Base-by-base conservation (phyloP, 2,888 invertebrate genomes). In the Drosophila austrosaltans region DNA sequence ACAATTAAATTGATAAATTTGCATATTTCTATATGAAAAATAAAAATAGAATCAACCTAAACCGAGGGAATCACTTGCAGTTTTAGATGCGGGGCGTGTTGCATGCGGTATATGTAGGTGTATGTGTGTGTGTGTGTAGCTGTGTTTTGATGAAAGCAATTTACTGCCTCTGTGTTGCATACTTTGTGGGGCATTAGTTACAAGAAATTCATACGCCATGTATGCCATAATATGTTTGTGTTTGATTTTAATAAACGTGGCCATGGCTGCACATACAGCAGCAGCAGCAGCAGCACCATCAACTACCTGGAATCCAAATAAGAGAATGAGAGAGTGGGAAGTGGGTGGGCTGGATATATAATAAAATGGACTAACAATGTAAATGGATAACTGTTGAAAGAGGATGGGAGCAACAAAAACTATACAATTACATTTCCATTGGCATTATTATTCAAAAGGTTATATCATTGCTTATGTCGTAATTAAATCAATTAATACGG, bases 91-190 rank as follows among this genome's bases (percentile, higher is more conserved):
- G 7, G 36, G 8, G 36, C 36, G 36, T 59, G 73, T 76, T 79
- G 79, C 78, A 79, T 79, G 79, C 77, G 73, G 79, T 78, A 73
- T 36, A 36, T 36, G 1, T 36, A 16, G 16, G 16, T 16, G 16
- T 16, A 16, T 73, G 53, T 39, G 6, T 53, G 1, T 42, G 5
- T 8, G 59, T 44, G 59, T 25, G 4, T 42, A 30, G 4, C 20
- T 12, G n/a, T 40, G 12, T 16, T 3, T 40, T 32, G 30, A 12
- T 53, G 48, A 16, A 25, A 12, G 16, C 48, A 48, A 12, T 12
- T 57, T 12, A 8, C 36, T 28, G 48, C 54, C 65, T 58, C 65
- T 58, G 54, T 77, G 71, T 79, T 76, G 77, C 79, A 71, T 60
- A 73, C 70, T 68, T 79, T 73, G 66, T 25, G 73, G 53, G 40